These are phyloP conservation scores for Myrmecobius fasciatus DNA, from an alignment of 2,113 vertebrate genomes.

Conservation along the genomic window DNA sequence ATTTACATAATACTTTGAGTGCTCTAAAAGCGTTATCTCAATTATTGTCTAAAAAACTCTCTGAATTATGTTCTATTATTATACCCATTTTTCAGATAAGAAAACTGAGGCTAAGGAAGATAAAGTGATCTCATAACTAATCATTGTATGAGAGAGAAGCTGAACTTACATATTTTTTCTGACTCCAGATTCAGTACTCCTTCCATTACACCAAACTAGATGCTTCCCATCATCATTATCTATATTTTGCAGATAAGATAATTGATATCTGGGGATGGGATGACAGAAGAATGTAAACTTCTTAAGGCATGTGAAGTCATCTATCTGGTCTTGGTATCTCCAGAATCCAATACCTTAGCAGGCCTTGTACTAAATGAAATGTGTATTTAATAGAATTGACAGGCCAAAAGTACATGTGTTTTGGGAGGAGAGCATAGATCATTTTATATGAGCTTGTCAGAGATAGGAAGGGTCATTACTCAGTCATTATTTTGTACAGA, in stretches of 20 bases:
- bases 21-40: not conserved
- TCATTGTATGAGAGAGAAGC: not conserved
- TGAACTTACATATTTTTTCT: not conserved
- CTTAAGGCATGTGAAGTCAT: not conserved
- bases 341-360: not conserved
- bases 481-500: not conserved
- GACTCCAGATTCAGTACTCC: not conserved
- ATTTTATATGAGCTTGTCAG: not conserved
- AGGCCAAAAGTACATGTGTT: not conserved
- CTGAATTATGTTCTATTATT: not conserved
- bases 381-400: not conserved
- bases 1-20: not conserved
- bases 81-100: not conserved
- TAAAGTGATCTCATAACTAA: not conserved
- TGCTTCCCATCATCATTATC: not conserved
- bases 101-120: not conserved
- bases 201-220: not conserved
- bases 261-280: not conserved
- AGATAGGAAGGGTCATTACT: not conserved
- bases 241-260: not conserved
- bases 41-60: not conserved
- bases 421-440: not conserved
- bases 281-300: not conserved
- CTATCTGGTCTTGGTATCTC: not conserved
- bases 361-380: not conserved